phyloP scores from a whole-genome alignment of 1,140 invertebrate species.

The Conus betulinus region DNA sequence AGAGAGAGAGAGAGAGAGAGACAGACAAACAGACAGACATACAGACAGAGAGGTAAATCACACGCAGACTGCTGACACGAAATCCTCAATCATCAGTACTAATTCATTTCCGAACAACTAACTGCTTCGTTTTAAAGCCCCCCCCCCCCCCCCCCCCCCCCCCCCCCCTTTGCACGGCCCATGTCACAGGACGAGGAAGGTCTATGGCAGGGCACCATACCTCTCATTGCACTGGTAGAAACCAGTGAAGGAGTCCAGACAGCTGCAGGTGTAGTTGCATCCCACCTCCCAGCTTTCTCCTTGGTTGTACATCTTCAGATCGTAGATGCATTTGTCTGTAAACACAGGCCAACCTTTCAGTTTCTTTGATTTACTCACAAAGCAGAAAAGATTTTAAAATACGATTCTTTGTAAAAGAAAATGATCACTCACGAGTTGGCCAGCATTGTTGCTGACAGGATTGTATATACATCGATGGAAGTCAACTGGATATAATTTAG shows the following conservation, averaged over 20 bases:
- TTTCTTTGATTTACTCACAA: not conserved
- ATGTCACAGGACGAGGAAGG: no score
- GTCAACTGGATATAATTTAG: no score
- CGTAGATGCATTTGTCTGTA: conserved; percentile 41
- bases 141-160: no score
- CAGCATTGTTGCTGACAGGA: no score
- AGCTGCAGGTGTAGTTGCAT: conserved; percentile 36
- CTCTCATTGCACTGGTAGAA: conserved; percentile 40
- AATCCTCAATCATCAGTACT: not conserved
- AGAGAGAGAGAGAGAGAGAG: no score
- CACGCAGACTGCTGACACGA: no score
- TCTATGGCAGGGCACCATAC: conserved; percentile 1
- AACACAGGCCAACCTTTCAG: not conserved
- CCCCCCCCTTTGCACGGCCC: not conserved
- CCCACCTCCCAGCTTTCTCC: conserved; percentile 39
- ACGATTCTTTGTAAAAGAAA: not conserved
- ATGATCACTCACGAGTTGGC: no score
- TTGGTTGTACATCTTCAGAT: conserved; percentile 38
- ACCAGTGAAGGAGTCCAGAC: conserved; percentile 37
- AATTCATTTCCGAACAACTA: no score
- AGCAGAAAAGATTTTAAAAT: not conserved
- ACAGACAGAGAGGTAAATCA: no score
- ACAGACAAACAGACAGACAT: no score
- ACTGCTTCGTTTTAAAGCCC: no score
- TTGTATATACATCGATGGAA: no score